Conservation (phyloP, 1,140 invertebrate genomes). For the Bombus confusus region DNA sequence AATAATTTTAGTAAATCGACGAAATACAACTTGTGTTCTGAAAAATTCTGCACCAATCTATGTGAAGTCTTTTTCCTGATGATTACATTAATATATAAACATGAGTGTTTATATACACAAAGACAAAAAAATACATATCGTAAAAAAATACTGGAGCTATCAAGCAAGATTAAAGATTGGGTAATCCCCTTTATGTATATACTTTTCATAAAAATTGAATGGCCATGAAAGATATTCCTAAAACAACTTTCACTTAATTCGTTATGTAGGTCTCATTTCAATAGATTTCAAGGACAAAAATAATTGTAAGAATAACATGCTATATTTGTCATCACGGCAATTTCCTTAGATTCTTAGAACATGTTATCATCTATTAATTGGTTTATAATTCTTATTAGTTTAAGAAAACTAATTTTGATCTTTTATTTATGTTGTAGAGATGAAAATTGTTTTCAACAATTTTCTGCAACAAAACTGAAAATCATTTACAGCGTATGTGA, state of each 20-base stretch:
- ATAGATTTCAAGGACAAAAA: not conserved
- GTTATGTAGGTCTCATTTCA: too few relatives aligned
- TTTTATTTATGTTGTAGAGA: not conserved
- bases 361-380: not conserved
- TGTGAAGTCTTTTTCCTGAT: not conserved
- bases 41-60: too few relatives aligned
- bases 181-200: not conserved
- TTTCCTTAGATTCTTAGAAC: too few relatives aligned
- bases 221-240: not conserved
- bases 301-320: too few relatives aligned
- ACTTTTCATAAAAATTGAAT: too few relatives aligned
- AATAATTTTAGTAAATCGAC: not conserved
- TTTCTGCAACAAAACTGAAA: not conserved
- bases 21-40: too few relatives aligned
- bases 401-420: not conserved
- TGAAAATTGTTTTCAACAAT: not conserved
- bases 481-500: not conserved
- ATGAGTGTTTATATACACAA: too few relatives aligned
- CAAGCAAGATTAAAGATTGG: not conserved
- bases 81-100: not conserved
- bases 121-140: too few relatives aligned
- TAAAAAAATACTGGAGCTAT: too few relatives aligned
- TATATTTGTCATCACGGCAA: too few relatives aligned
- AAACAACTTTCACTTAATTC: not conserved
- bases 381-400: not conserved